Percentiles rank a stretch among this genome's conserved stretches.
Conservation (phyloP, 2,797 vertebrate species). For the Cheirogaleus major region DNA sequence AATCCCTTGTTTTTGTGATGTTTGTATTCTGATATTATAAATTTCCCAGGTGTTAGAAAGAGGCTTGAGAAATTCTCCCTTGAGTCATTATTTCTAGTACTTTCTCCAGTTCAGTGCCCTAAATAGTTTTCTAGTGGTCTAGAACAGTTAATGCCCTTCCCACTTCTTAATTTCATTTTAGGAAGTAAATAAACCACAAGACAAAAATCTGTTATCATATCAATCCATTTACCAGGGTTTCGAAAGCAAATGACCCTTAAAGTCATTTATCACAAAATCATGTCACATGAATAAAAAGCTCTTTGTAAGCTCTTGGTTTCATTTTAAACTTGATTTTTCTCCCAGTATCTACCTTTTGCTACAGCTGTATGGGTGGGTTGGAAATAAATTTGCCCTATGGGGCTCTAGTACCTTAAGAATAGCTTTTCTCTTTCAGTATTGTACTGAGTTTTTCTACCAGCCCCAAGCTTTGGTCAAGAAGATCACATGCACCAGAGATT, state of each 20-base stretch:
- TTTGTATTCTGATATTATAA: neutral
- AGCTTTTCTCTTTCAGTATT: conserved; percentile 43
- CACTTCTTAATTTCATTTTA: conserved; percentile 55
- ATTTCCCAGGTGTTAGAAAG: neutral
- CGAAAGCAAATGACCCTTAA: conserved; percentile 62
- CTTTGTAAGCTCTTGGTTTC: conserved; percentile 34
- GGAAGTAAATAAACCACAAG: conserved; percentile 50
- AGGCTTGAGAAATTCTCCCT: neutral
- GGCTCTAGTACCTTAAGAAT: conserved; percentile 38
- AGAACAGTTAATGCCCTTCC: conserved; percentile 35
- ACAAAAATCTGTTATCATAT: conserved; percentile 62
- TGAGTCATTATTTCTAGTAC: neutral
- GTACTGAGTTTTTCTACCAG: conserved; percentile 33
- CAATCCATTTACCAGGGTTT: conserved; percentile 63
- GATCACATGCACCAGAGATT: neutral
- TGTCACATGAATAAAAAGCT: conserved; percentile 57
- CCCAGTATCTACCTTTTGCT: neutral
- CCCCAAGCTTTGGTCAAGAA: neutral
- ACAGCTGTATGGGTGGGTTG: neutral
- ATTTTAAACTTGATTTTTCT: conserved; percentile 48
- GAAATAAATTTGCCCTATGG: conserved; percentile 38
- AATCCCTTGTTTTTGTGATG: neutral
- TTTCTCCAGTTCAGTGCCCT: neutral
- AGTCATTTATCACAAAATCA: conserved; percentile 63
- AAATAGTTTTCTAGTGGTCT: conserved; percentile 29